Evolutionary conservation across 1,140 invertebrate genomes (phyloP).

Genomic region (Cyclargus thomasi): DNA sequence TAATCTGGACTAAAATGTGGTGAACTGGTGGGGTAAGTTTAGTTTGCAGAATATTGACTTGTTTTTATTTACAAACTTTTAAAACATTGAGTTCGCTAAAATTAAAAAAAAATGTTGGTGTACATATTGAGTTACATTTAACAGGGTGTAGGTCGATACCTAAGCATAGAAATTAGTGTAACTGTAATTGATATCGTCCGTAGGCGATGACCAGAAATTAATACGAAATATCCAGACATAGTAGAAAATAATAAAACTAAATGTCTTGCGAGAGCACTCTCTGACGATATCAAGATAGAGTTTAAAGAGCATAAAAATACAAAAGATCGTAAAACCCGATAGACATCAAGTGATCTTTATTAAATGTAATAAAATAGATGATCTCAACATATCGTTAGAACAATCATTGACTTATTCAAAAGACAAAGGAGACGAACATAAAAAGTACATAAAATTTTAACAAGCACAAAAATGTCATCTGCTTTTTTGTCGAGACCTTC

Average conservation of each 20-base stretch:
- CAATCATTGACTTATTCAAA: background rate
- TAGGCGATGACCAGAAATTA: no score
- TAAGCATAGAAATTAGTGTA: no score
- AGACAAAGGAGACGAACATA: background rate
- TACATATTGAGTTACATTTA: no score
- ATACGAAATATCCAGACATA: no score
- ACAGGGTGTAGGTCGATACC: no score
- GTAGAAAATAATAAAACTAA: background rate
- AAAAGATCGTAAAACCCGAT: background rate
- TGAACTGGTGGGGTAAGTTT: no score
- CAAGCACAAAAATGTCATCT: conserved; percentile 2
- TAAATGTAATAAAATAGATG: background rate
- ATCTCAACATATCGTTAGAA: background rate
- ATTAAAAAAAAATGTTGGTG: no score
- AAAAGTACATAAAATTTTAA: background rate
- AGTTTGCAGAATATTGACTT: no score
- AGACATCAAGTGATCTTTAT: background rate
- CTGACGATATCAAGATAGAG: background rate
- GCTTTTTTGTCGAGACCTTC: background rate
- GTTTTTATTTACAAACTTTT: no score
- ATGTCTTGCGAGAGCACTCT: background rate
- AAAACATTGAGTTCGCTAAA: no score
- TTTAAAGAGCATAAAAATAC: background rate
- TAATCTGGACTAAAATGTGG: background rate
- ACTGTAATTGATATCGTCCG: no score